Conservation (phyloP, 2,113 vertebrate species). For the Chaetops frenatus region DNA sequence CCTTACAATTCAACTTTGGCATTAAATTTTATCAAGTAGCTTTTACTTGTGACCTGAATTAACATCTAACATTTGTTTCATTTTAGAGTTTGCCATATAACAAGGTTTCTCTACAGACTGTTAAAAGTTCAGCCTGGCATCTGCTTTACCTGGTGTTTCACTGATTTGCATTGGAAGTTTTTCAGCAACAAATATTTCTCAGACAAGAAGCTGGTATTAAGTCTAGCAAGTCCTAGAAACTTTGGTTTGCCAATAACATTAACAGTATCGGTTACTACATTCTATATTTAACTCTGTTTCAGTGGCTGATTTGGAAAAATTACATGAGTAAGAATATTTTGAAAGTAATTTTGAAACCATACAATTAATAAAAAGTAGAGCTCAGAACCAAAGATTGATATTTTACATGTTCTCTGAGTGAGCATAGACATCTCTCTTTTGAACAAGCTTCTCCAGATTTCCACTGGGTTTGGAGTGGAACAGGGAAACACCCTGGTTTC, state of each 20-base stretch:
- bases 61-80: background rate
- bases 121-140: background rate
- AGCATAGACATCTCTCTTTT: background rate
- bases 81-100: background rate
- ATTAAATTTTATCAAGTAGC: background rate
- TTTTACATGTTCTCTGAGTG: background rate
- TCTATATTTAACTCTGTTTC: background rate
- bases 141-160: background rate
- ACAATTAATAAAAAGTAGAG: background rate
- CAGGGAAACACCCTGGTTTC: background rate
- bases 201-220: background rate
- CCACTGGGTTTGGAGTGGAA: background rate
- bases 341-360: background rate
- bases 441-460: background rate
- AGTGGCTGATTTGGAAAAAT: background rate
- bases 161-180: background rate
- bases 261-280: background rate
- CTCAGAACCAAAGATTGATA: background rate
- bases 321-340: background rate
- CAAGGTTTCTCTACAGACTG: background rate
- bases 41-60: background rate
- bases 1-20: background rate
- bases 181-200: background rate
- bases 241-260: background rate
- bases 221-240: background rate